A percentile compares a stretch with the other conserved stretches of the same genome.
Evolutionary conservation across 2,888 invertebrate species (phyloP).

Genomic region (Globia sparganii): DNA sequence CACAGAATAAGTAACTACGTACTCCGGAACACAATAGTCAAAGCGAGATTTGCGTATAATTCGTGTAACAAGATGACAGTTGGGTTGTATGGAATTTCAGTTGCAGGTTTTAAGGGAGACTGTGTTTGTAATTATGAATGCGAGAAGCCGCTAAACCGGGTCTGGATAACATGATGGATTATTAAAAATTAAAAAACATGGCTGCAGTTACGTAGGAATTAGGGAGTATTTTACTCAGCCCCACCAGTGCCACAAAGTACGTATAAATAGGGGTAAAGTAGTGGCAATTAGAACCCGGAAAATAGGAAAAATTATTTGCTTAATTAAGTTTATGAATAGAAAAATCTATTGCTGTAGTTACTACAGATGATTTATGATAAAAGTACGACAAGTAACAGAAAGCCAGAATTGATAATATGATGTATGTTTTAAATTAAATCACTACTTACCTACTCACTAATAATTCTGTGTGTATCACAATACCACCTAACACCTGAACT

Average conservation of each 20-base stretch:
- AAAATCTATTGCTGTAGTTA: neutral
- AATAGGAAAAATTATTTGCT: neutral
- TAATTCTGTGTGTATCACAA: constrained; percentile 15
- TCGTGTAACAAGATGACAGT: constrained; percentile 36
- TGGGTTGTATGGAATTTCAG: constrained; percentile 15
- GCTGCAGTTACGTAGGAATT: neutral
- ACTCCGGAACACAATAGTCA: constrained; percentile 50
- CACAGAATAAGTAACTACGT: constrained; percentile 62
- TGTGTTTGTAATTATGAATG: neutral
- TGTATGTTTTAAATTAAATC: neutral
- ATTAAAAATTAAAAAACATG: neutral
- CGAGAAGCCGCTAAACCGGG: too few relatives aligned
- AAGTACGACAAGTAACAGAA: neutral
- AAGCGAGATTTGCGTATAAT: constrained; percentile 52
- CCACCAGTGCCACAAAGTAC: neutral
- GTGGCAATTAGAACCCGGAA: neutral
- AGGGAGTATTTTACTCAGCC: neutral
- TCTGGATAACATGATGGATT: too few relatives aligned
- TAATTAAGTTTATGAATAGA: neutral
- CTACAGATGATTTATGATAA: neutral
- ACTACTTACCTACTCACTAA: neutral
- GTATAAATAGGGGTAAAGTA: neutral
- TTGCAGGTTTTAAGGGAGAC: neutral
- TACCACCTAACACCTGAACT: constrained; percentile 3
- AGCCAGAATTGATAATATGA: neutral